These are phyloP conservation scores for Sebastes glaucus DNA, from an alignment of 2,797 vertebrate species.

Conservation along the genomic window DNA sequence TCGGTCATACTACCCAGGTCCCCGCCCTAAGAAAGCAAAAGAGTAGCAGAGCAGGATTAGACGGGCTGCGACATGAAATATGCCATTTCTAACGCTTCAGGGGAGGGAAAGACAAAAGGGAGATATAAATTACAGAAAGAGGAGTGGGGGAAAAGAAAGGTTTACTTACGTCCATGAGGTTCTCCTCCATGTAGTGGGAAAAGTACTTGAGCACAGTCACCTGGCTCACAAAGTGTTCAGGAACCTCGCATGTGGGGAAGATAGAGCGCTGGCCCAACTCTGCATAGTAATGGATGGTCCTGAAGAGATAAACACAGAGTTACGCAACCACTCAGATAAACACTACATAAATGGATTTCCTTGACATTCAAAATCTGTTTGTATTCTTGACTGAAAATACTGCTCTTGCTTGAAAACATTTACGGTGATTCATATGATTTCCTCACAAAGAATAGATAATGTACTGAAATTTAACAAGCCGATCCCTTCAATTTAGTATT, in stretches of 20 bases:
- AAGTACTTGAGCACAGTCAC: conserved; percentile 98
- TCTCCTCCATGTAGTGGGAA: conserved; percentile 99
- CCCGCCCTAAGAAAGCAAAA: conserved; percentile 85
- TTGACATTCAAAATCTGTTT: not conserved
- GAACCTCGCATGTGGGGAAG: conserved; percentile 90
- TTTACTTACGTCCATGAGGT: conserved; percentile 97
- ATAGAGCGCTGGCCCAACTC: conserved; percentile 94
- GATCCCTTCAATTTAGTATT: not conserved
- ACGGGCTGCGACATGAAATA: conserved; percentile 46
- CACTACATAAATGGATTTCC: not conserved
- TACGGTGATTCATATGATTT: not conserved
- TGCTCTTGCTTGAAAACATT: not conserved
- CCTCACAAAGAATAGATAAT: not conserved
- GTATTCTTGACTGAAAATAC: not conserved
- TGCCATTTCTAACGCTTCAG: conserved; percentile 12
- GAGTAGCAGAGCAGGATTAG: conserved; percentile 38
- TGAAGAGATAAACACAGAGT: conserved; percentile 55
- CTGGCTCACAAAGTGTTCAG: conserved; percentile 95
- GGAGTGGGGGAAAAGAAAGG: not conserved
- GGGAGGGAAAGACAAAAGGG: conserved; percentile 20
- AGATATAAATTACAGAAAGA: not conserved
- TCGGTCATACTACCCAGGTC: conserved; percentile 91
- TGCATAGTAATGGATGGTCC: conserved; percentile 96
- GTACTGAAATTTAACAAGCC: not conserved
- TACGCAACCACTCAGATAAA: conserved; percentile 18